A percentile compares a stretch with the other conserved stretches of the same genome.
Evolutionary conservation across 2,888 invertebrate species (phyloP).

Genomic region (Drosophila emarginata): DNA sequence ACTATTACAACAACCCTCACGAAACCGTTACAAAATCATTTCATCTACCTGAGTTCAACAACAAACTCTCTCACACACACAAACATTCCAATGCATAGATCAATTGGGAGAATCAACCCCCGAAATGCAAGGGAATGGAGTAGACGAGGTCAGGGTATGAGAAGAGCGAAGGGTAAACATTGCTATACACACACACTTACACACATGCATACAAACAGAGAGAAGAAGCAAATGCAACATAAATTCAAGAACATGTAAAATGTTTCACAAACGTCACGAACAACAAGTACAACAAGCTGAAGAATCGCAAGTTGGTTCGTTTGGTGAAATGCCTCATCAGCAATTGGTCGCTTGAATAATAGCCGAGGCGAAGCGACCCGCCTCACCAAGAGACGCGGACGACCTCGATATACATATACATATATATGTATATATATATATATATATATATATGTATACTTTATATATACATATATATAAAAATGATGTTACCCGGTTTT

Average conservation of each 20-base stretch:
- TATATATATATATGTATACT: background rate
- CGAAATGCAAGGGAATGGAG: conserved; percentile 22
- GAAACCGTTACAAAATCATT: conserved; percentile 59
- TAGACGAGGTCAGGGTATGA: conserved; percentile 35
- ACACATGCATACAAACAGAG: conserved; percentile 2
- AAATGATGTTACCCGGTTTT: conserved; percentile 72
- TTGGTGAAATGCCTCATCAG: conserved; percentile 58
- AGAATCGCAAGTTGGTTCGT: conserved; percentile 23
- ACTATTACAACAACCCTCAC: conserved; percentile 12
- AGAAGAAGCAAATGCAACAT: conserved; percentile 32
- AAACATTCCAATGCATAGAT: conserved; percentile 33
- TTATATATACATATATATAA: conserved; percentile 18
- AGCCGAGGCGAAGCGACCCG: conserved; percentile 32
- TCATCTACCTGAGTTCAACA: conserved; percentile 50
- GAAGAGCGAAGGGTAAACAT: conserved; percentile 50
- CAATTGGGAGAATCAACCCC: conserved; percentile 13
- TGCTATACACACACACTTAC: background rate
- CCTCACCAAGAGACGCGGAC: conserved; percentile 19
- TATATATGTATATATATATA: background rate
- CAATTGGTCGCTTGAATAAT: conserved; percentile 56
- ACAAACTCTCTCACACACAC: conserved; percentile 3
- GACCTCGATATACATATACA: conserved; percentile 70
- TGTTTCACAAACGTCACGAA: conserved; percentile 68
- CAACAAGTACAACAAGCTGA: conserved; percentile 39
- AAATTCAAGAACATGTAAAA: conserved; percentile 61